Percentiles rank a stretch among this genome's conserved stretches.
Conservation (phyloP, 2,888 invertebrate genomes). For the Eupithecia subumbrata region DNA sequence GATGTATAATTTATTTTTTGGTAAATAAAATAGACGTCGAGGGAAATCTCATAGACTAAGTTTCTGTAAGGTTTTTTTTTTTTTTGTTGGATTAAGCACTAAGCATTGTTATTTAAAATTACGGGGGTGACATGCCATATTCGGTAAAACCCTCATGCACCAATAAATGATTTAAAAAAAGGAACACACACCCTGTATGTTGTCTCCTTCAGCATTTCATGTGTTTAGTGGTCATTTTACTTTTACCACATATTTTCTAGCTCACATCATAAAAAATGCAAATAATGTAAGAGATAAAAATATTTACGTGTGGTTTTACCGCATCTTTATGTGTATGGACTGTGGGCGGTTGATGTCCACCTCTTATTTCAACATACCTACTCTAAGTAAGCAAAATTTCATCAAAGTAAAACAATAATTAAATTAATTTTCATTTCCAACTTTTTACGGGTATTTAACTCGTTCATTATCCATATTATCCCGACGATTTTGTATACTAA, state of each 20-base stretch:
- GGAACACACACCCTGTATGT: neutral
- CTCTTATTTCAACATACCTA: neutral
- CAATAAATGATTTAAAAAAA: no score
- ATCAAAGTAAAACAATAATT: neutral
- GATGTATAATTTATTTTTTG: no score
- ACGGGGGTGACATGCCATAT: no score
- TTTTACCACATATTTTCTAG: constrained; percentile 41
- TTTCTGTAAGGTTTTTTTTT: no score
- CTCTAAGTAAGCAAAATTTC: neutral
- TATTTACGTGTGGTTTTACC: constrained; percentile 26
- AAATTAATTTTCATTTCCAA: neutral
- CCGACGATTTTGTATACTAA: neutral
- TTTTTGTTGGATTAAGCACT: no score
- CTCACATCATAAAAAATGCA: constrained; percentile 42
- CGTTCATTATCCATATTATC: neutral
- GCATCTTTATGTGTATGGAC: neutral
- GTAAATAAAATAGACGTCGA: no score
- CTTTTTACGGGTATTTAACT: neutral
- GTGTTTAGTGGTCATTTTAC: constrained; percentile 41
- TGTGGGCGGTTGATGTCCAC: neutral
- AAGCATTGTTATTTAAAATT: no score
- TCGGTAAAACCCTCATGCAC: no score
- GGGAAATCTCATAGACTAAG: no score
- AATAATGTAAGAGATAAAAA: constrained; percentile 38
- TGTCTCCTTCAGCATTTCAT: neutral